phyloP scores from a whole-genome alignment of 2,113 vertebrate species.

The Ahaetulla prasina region DNA sequence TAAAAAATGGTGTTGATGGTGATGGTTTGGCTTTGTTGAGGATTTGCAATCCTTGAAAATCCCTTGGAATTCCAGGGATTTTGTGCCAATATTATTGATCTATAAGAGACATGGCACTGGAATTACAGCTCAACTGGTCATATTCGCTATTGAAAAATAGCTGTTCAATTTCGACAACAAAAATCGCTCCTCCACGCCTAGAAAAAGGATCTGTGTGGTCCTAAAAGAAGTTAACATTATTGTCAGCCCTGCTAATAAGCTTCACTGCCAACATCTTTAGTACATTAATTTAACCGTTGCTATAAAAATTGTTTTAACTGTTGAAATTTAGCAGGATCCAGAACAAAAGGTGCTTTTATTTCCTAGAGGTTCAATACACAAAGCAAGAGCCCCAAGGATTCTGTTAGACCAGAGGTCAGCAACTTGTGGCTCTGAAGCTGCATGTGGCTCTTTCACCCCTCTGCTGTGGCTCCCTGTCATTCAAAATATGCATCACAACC shows the following conservation, averaged over 20 bases:
- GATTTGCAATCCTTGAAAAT: background rate
- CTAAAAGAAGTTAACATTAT: background rate
- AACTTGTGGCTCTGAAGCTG: too few relatives aligned
- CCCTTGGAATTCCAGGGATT: background rate
- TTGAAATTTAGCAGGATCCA: background rate
- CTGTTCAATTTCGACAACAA: background rate
- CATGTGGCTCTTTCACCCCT: too few relatives aligned
- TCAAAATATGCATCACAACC: too few relatives aligned
- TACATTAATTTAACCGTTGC: background rate
- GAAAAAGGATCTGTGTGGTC: background rate
- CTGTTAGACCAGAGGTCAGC: background rate
- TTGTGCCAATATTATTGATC: background rate
- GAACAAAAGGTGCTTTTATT: background rate
- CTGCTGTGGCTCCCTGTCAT: too few relatives aligned
- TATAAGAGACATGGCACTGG: background rate
- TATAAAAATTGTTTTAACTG: background rate
- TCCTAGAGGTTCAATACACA: background rate
- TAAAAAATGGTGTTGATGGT: background rate
- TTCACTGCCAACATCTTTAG: background rate
- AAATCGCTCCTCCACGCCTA: background rate
- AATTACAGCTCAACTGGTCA: background rate
- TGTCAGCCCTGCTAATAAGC: background rate
- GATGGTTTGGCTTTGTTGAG: background rate
- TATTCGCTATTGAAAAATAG: background rate
- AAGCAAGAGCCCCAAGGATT: background rate